phyloP scores from a whole-genome alignment of 2,113 vertebrate species.

The Labeo catla region DNA sequence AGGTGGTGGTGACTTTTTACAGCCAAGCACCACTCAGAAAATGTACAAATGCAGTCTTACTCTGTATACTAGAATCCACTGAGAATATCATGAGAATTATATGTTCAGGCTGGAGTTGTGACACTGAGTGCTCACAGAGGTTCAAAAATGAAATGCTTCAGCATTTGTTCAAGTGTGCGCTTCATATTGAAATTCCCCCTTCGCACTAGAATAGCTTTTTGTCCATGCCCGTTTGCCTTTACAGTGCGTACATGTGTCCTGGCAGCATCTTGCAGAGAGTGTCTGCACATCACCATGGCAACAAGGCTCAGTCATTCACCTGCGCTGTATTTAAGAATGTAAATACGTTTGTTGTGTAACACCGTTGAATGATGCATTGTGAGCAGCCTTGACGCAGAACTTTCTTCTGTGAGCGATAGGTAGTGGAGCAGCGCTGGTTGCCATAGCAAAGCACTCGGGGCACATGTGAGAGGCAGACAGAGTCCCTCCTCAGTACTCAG shows the following conservation, averaged over 20 bases:
- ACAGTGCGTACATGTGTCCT: constrained; percentile 20
- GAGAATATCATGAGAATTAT: not conserved
- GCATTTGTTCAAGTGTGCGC: not conserved
- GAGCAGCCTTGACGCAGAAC: constrained; percentile 49
- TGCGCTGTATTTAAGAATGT: constrained; percentile 58
- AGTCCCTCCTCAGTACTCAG: constrained; percentile 10
- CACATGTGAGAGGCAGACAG: constrained; percentile 40
- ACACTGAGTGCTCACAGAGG: not conserved
- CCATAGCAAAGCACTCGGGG: constrained; percentile 62
- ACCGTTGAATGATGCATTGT: constrained; percentile 44
- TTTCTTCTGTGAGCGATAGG: constrained; percentile 43
- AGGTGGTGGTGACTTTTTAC: not conserved
- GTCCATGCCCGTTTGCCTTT: constrained; percentile 24
- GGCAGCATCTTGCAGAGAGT: constrained; percentile 24
- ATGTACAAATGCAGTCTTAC: not conserved
- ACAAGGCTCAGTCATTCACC: constrained; percentile 51
- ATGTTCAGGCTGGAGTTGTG: not conserved
- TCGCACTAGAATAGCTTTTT: constrained; percentile 17
- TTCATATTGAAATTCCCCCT: not conserved
- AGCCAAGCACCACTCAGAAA: not conserved
- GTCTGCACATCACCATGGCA: constrained; percentile 54
- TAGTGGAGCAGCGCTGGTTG: constrained; percentile 55
- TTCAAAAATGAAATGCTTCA: not conserved
- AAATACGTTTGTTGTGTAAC: constrained; percentile 63
- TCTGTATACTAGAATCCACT: not conserved